These are phyloP conservation scores for Deroplatys truncata DNA, from an alignment of 2,888 invertebrate species.

Conservation along the genomic window DNA sequence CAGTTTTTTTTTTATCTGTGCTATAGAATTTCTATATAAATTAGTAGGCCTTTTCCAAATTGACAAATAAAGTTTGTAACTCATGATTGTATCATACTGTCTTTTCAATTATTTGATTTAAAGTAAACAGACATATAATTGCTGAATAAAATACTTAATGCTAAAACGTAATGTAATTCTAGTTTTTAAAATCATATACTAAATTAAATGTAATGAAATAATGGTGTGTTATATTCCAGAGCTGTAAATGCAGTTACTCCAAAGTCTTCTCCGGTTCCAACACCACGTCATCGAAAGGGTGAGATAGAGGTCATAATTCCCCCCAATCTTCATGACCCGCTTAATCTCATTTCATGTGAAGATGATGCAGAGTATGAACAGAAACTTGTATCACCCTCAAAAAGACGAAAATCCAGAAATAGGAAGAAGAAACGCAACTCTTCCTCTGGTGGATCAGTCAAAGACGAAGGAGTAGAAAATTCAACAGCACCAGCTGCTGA, in stretches of 20 bases:
- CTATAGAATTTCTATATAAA: too few species aligned
- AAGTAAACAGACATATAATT: too few species aligned
- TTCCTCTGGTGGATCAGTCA: constrained; percentile 39
- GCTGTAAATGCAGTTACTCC: constrained; percentile 89
- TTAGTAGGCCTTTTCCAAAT: too few species aligned
- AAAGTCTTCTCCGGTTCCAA: constrained; percentile 84
- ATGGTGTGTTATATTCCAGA: constrained; percentile 39
- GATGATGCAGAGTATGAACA: constrained; percentile 80
- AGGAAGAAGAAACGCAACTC: constrained; percentile 59
- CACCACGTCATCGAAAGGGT: constrained; percentile 72
- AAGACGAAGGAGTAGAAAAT: constrained; percentile 39
- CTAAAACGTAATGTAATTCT: too few species aligned
- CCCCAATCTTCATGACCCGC: constrained; percentile 85
- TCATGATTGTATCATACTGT: too few species aligned
- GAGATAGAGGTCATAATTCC: constrained; percentile 89
- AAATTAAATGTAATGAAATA: not conserved
- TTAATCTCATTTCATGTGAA: constrained; percentile 69
- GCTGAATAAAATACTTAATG: too few species aligned
- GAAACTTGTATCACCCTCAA: constrained; percentile 66
- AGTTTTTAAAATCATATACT: too few species aligned
- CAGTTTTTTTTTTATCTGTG: too few species aligned
- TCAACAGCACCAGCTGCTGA: not conserved
- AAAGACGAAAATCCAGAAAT: constrained; percentile 60
- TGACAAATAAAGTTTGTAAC: too few species aligned
- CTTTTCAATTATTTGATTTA: too few species aligned